Evolutionary conservation across 2,888 invertebrate genomes (phyloP).

Genomic region (Meliscaeva auricollis): DNA sequence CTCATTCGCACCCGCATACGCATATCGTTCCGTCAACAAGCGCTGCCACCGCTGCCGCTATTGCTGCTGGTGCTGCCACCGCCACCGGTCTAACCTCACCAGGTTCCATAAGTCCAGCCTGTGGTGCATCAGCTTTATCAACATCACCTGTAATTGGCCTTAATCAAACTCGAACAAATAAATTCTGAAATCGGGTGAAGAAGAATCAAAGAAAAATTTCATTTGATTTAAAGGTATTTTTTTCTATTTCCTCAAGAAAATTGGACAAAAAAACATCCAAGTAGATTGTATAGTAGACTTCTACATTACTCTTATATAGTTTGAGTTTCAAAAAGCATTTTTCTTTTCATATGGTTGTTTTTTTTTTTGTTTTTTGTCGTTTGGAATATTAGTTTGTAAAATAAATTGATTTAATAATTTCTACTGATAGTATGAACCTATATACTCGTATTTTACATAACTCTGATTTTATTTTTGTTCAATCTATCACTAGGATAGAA

Average conservation of each 20-base stretch:
- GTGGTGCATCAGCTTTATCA: conserved; percentile 78
- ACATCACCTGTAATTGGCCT: conserved; percentile 77
- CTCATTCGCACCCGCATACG: conserved; percentile 80
- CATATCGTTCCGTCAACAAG: conserved; percentile 74
- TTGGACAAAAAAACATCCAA: not conserved
- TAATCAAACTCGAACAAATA: conserved; percentile 79
- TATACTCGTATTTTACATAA: not conserved
- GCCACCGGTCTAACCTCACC: conserved; percentile 78
- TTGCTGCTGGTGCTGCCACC: not conserved
- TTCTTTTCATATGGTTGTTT: not conserved
- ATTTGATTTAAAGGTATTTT: conserved; percentile 69
- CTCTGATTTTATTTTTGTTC: conserved; percentile 28
- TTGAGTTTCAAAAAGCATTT: not conserved
- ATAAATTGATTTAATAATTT: not conserved
- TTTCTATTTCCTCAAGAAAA: not conserved
- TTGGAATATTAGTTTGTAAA: conserved; percentile 21
- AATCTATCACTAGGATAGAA: conserved; percentile 65
- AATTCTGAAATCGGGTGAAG: conserved; percentile 79
- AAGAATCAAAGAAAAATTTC: conserved; percentile 73
- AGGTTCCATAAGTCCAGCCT: conserved; percentile 77
- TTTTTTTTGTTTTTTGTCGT: conserved; percentile 10
- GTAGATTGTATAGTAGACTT: conserved; percentile 26
- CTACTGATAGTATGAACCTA: conserved; percentile 5
- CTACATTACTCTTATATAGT: conserved; percentile 48
- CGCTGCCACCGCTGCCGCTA: conserved; percentile 60